These are phyloP conservation scores for Periparus ater DNA, from an alignment of 2,797 vertebrate genomes.

Conservation along the genomic window DNA sequence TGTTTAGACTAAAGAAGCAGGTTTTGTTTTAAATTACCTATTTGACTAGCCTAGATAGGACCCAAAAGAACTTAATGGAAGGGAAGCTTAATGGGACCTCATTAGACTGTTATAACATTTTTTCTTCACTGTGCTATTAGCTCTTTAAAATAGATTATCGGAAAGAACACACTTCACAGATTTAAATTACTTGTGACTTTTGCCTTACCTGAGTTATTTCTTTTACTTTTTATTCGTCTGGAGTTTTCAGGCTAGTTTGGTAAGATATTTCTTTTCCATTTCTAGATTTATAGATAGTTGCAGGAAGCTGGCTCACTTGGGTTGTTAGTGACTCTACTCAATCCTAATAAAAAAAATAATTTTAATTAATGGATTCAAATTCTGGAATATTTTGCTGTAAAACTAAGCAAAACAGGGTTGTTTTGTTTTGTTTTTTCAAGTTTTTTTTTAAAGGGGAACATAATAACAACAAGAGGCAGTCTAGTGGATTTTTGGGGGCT, in stretches of 20 bases:
- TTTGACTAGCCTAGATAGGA: constrained; percentile 51
- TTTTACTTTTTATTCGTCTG: constrained; percentile 20
- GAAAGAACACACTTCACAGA: constrained; percentile 46
- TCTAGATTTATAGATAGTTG: background rate
- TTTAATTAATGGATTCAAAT: background rate
- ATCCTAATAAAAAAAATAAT: background rate
- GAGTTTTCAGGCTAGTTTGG: background rate
- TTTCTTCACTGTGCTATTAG: constrained; percentile 55
- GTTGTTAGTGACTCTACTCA: background rate
- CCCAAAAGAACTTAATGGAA: constrained; percentile 62
- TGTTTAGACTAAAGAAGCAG: constrained; percentile 44
- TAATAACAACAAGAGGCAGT: background rate
- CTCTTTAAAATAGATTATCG: constrained; percentile 64
- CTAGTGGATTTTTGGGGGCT: accelerated
- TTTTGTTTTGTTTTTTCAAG: background rate
- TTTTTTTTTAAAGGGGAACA: background rate
- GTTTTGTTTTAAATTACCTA: constrained; percentile 54
- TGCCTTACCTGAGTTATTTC: constrained; percentile 47
- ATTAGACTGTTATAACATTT: constrained; percentile 63
- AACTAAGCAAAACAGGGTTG: background rate
- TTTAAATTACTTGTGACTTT: constrained; percentile 52
- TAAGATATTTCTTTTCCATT: background rate
- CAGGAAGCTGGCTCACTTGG: background rate
- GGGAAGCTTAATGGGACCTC: constrained; percentile 61
- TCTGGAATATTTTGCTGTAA: background rate